phyloP scores from a whole-genome alignment of 1,140 invertebrate species.

The Lerema accius region DNA sequence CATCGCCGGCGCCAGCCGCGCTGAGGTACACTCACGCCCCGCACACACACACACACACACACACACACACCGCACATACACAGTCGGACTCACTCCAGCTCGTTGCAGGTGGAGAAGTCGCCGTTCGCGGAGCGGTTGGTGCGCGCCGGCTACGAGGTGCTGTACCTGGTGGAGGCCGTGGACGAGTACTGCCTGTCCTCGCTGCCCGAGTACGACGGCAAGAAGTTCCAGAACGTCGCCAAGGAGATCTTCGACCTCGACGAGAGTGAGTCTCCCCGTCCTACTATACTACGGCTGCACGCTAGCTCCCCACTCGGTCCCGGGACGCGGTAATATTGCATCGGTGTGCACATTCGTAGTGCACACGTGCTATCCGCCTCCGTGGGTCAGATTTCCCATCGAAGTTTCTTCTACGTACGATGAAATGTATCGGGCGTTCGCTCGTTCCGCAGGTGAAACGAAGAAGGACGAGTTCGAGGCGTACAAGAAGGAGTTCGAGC shows the following conservation, averaged over 20 bases:
- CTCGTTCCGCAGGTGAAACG: constrained; percentile 87
- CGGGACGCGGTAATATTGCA: too few species aligned
- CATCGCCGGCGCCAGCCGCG: constrained; percentile 87
- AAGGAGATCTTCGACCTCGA: constrained; percentile 98
- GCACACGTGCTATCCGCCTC: too few species aligned
- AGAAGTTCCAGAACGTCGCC: constrained; percentile 99
- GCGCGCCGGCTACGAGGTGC: constrained; percentile 97
- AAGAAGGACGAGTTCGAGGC: constrained; percentile 93
- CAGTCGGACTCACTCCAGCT: too few species aligned
- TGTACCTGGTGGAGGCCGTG: constrained; percentile 97
- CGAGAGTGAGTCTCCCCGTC: constrained; percentile 82
- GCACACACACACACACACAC: too few species aligned
- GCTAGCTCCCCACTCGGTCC: too few species aligned
- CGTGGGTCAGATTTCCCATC: too few species aligned
- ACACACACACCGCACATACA: neutral
- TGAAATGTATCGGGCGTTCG: too few species aligned
- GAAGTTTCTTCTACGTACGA: too few species aligned
- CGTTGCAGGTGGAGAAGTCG: constrained; percentile 90
- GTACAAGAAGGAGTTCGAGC: constrained; percentile 93
- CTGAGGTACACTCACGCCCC: too few species aligned
- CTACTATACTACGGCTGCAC: too few species aligned
- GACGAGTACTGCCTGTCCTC: constrained; percentile 99
- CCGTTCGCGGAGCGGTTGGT: constrained; percentile 98
- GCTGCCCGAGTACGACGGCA: constrained; percentile 99
- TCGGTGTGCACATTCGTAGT: too few species aligned